Evolutionary conservation across 2,797 vertebrate genomes (phyloP).

Genomic region (Protonibea diacanthus): DNA sequence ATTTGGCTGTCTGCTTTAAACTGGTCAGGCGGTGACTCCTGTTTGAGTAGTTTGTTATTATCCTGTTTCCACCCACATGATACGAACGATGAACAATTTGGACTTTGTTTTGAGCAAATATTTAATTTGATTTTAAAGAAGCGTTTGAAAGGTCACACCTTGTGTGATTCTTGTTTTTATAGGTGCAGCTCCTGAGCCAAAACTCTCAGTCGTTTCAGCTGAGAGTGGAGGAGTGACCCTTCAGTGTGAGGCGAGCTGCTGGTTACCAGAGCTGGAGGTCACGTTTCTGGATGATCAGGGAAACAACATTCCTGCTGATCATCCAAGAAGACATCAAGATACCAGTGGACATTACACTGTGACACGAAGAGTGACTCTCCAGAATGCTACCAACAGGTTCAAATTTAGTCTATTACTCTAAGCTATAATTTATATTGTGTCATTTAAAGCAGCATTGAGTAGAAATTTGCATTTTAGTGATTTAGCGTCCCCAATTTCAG

Average conservation of each 20-base stretch:
- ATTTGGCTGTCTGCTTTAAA: too few species aligned
- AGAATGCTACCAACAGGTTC: conserved; percentile 9
- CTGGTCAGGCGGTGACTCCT: too few species aligned
- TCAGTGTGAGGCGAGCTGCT: conserved; percentile 35
- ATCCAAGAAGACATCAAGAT: rapidly evolving
- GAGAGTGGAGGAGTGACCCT: not conserved
- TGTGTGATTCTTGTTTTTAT: not conserved
- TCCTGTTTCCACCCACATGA: too few species aligned
- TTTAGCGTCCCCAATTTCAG: too few species aligned
- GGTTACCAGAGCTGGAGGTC: conserved; percentile 11
- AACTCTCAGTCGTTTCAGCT: not conserved
- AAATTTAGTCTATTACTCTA: rapidly evolving
- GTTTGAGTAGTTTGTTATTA: too few species aligned
- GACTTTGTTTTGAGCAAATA: too few species aligned
- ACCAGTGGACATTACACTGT: not conserved
- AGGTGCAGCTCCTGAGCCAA: conserved; percentile 3
- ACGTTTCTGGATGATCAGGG: conserved; percentile 15
- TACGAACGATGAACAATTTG: too few species aligned
- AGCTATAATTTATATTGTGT: too few species aligned
- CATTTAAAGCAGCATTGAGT: too few species aligned
- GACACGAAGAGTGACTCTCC: not conserved
- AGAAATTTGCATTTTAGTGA: too few species aligned
- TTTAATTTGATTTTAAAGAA: too few species aligned
- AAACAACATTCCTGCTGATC: not conserved
- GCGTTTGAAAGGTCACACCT: not conserved